Evolutionary conservation across 2,113 vertebrate genomes (phyloP).

Genomic region (Corythornis vintsioides): DNA sequence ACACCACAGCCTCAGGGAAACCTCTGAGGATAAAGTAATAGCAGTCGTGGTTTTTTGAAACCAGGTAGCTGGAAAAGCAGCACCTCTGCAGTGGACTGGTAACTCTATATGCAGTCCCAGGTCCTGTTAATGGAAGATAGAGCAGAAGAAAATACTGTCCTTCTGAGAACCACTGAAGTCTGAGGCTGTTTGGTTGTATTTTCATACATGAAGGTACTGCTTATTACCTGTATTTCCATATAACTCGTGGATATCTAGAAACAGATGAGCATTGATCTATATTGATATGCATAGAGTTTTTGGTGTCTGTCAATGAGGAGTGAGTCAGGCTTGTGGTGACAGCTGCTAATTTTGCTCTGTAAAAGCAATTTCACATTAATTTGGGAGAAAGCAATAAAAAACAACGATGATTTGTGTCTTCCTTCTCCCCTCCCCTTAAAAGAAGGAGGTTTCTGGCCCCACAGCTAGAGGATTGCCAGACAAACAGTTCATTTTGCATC

Average conservation of each 20-base stretch:
- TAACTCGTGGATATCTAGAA: background rate
- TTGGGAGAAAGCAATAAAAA: background rate
- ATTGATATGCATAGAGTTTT: background rate
- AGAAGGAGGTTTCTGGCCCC: background rate
- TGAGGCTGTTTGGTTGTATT: background rate
- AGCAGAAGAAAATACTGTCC: background rate
- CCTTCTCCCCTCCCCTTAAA: background rate
- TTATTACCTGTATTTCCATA: background rate
- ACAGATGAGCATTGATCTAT: background rate
- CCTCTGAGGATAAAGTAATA: background rate
- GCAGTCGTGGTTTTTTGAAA: background rate
- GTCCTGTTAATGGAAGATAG: background rate
- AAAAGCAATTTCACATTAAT: background rate
- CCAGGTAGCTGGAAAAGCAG: background rate
- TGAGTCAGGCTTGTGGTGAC: background rate
- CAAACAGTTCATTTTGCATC: background rate
- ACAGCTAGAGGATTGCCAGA: background rate
- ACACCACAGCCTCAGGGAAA: background rate
- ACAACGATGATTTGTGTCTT: rapidly evolving
- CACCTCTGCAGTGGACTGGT: background rate
- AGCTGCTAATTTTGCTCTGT: background rate
- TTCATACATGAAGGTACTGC: rapidly evolving
- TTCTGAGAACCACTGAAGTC: background rate
- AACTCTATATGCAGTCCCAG: background rate
- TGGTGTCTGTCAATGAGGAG: background rate